A percentile compares a stretch with the other conserved stretches of the same genome.
Evolutionary conservation across 92 coral and sea anemone species (phyloP).

Genomic region (Scolanthus callimorphus): DNA sequence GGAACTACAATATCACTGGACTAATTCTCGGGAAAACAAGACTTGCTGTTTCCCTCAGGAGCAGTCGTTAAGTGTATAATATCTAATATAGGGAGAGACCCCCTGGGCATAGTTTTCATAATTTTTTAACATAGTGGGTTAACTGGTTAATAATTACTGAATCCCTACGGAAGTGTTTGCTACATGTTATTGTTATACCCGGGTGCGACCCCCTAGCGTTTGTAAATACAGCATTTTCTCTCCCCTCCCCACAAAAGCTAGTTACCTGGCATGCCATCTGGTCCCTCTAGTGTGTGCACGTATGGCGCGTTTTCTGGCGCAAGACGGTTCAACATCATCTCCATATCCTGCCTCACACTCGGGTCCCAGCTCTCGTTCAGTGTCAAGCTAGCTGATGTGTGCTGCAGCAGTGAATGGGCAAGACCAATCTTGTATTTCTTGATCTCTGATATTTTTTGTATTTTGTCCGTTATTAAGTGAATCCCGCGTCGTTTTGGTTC

Average conservation of each 20-base stretch:
- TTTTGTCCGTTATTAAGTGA: slow-evolving; percentile 80
- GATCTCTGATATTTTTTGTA: slow-evolving; percentile 75
- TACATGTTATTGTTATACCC: too few relatives aligned
- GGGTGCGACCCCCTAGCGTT: not conserved
- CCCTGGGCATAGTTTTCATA: too few relatives aligned
- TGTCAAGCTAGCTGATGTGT: slow-evolving; percentile 93
- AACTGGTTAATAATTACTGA: too few relatives aligned
- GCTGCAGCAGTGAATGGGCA: slow-evolving; percentile 80
- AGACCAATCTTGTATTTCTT: slow-evolving; percentile 93
- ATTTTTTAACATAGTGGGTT: too few relatives aligned
- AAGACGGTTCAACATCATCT: slow-evolving; percentile 92
- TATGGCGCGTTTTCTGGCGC: slow-evolving; percentile 93
- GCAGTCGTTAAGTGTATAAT: too few relatives aligned
- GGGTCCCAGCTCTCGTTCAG: slow-evolving; percentile 96
- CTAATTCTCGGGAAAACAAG: too few relatives aligned
- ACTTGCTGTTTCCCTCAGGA: too few relatives aligned
- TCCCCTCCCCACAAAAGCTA: not conserved
- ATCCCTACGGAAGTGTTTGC: too few relatives aligned
- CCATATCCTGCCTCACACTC: slow-evolving; percentile 87
- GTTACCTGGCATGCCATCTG: slow-evolving; percentile 98
- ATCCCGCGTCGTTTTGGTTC: slow-evolving; percentile 73
- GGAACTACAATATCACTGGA: too few relatives aligned
- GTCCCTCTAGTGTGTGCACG: slow-evolving; percentile 85
- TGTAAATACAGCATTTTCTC: not conserved
- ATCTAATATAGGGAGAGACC: too few relatives aligned